These are phyloP conservation scores for Drosophila seguyi DNA, from an alignment of 1,140 invertebrate species.

Conservation along the genomic window DNA sequence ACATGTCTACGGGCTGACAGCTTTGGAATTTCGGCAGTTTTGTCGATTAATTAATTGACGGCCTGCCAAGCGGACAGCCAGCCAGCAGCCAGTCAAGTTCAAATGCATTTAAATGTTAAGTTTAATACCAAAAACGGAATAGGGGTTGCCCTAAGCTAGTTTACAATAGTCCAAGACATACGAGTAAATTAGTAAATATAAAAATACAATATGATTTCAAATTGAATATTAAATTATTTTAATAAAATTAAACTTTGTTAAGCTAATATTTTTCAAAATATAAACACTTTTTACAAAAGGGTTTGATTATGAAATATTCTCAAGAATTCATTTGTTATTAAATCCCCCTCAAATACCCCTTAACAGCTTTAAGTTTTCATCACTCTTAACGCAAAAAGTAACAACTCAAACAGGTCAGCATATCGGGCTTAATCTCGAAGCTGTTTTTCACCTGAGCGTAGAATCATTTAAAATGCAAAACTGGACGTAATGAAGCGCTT, in stretches of 20 bases:
- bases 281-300: no score
- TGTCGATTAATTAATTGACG: slow-evolving; percentile 64
- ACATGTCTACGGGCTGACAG: slow-evolving; percentile 69
- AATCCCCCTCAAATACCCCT: not conserved
- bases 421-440: not conserved
- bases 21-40: slow-evolving; percentile 65
- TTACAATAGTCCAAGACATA: not conserved
- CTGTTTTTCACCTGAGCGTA: not conserved
- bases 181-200: no score
- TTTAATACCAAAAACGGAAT: slow-evolving; percentile 11
- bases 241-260: no score
- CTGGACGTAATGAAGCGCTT: slow-evolving; percentile 38
- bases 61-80: slow-evolving; percentile 16
- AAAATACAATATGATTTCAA: not conserved
- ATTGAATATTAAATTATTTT: not conserved
- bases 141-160: not conserved
- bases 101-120: slow-evolving; percentile 33
- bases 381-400: not conserved
- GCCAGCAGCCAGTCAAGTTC: slow-evolving; percentile 37
- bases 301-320: not conserved
- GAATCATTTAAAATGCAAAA: slow-evolving; percentile 50
- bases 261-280: not conserved
- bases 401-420: slow-evolving; percentile 3
- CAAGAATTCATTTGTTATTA: no score
- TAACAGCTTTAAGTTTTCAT: not conserved